A percentile compares a stretch with the other conserved stretches of the same genome.
phyloP scores from a whole-genome alignment of 2,888 invertebrate genomes.

The Formica aserva region DNA sequence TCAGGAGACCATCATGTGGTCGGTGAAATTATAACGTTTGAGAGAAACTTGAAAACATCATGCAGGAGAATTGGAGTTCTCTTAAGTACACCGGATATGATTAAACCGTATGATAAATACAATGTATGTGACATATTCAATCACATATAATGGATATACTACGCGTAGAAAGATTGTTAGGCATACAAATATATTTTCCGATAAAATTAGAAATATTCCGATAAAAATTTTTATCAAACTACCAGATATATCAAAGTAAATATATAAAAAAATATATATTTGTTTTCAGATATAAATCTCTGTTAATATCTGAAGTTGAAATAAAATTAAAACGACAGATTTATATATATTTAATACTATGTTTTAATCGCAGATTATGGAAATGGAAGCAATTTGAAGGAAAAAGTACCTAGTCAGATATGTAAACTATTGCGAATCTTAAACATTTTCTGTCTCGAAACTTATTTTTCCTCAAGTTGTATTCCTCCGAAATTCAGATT shows the following conservation, averaged over 20 bases:
- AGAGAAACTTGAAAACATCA: conserved; percentile 10
- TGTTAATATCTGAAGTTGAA: too few relatives aligned
- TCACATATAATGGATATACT: not conserved
- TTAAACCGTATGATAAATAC: not conserved
- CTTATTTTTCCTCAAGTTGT: conserved; percentile 34
- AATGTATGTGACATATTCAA: not conserved
- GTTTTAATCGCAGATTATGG: not conserved
- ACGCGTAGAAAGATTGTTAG: not conserved
- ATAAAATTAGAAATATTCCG: not conserved
- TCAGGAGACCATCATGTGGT: conserved; percentile 15
- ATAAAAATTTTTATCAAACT: not conserved
- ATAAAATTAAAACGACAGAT: not conserved
- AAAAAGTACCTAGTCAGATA: too few relatives aligned
- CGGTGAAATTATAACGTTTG: conserved; percentile 24
- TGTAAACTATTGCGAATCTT: not conserved
- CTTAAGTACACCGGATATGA: not conserved
- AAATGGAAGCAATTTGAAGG: not conserved
- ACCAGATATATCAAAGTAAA: not conserved
- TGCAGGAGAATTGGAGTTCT: not conserved
- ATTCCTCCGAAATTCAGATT: conserved; percentile 54
- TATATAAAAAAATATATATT: not conserved
- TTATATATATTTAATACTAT: not conserved
- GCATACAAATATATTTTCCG: not conserved
- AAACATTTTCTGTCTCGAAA: conserved; percentile 24
- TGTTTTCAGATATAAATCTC: not conserved